Percentiles rank a stretch among this genome's conserved stretches.
These are phyloP conservation scores for Phrynocephalus versicolor DNA, from an alignment of 2,113 vertebrate genomes.

Conservation along the genomic window DNA sequence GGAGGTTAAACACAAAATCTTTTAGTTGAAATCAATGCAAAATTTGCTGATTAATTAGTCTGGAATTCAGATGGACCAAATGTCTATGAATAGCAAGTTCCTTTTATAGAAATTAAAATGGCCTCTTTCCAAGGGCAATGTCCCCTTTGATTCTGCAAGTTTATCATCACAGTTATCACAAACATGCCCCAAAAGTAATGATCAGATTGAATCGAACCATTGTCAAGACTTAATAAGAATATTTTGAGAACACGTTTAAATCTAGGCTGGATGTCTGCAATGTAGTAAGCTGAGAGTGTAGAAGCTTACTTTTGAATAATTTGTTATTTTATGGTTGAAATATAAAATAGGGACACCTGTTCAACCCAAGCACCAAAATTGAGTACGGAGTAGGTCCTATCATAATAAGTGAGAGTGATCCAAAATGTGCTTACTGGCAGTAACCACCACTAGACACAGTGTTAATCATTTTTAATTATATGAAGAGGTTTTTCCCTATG, in stretches of 20 bases:
- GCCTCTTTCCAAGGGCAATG: neutral
- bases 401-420: neutral
- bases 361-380: neutral
- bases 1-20: neutral
- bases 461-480: neutral
- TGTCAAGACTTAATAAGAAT: neutral
- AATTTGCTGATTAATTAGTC: slow-evolving; percentile 15
- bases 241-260: neutral
- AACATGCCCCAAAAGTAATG: neutral
- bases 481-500: neutral
- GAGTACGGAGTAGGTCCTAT: too few relatives aligned
- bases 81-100: neutral
- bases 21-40: neutral
- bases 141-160: neutral
- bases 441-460: neutral
- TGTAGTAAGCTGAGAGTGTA: neutral
- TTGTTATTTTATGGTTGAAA: neutral
- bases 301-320: neutral
- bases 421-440: neutral
- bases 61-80: neutral
- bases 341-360: neutral
- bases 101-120: slow-evolving; percentile 11
- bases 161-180: slow-evolving; percentile 3
- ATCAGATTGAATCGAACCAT: neutral
- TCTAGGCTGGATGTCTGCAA: neutral